Conservation (phyloP, 2,113 vertebrate genomes). For the Falco punctatus region DNA sequence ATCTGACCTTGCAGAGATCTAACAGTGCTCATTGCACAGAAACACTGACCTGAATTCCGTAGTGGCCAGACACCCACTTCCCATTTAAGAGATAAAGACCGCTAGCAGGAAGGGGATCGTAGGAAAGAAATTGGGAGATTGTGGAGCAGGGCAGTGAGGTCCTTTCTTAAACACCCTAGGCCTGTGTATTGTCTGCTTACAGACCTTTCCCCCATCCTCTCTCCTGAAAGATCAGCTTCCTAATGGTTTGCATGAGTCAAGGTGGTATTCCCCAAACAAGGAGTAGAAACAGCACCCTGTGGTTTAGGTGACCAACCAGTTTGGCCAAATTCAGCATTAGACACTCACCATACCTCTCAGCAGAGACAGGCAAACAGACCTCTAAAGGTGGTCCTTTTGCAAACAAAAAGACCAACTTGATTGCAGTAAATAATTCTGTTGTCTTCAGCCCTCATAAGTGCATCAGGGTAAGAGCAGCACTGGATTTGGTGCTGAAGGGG, state of each 20-base stretch:
- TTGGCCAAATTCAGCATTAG: background rate
- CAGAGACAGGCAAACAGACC: background rate
- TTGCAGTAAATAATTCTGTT: background rate
- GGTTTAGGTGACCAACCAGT: background rate
- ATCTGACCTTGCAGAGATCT: background rate
- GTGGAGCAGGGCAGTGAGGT: background rate
- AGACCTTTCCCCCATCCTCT: background rate
- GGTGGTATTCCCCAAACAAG: background rate
- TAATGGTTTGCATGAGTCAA: background rate
- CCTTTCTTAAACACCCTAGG: background rate
- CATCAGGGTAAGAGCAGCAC: background rate
- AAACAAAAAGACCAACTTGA: background rate
- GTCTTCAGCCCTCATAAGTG: background rate
- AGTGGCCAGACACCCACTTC: background rate
- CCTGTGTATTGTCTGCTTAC: background rate
- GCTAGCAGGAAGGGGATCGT: background rate
- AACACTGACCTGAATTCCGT: background rate
- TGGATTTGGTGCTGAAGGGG: background rate
- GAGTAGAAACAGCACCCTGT: background rate
- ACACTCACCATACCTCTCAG: background rate
- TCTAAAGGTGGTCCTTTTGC: background rate
- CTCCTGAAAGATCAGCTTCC: background rate
- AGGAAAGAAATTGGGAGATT: accelerated
- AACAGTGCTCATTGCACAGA: background rate
- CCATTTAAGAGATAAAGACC: background rate